Base-by-base conservation (phyloP, 2,888 invertebrate species). In the Athrips mouffetella region DNA sequence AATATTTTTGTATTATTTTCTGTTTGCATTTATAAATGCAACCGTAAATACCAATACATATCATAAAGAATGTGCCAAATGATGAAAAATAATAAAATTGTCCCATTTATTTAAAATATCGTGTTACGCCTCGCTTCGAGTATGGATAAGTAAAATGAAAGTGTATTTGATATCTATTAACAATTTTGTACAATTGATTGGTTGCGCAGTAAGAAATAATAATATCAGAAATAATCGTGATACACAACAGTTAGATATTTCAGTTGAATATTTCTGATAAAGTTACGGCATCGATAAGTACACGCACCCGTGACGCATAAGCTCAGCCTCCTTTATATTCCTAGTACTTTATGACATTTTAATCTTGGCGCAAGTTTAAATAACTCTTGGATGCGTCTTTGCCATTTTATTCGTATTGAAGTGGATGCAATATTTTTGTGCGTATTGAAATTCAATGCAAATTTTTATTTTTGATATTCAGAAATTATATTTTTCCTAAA, bases 381-480 rank as follows among this genome's bases (percentile, higher is more conserved):
- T 49, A 39, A 37, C 50, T 49, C 37, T 33, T 35, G 33, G 10
- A 54, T 45, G 57, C 57, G 58, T 61, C 55, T 47, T 56, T 55
- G 65, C 59, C 61, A 60, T 63, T 65, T 63, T 54, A 63, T 59
- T 61, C 58, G 57, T 62, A 57, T 61, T 61, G 53, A 67, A 64
- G 56, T 45, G 20, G 57, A 63, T 61, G 67, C 68, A 63, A 72
- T 80, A 76, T 78, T 78, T 74, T 77, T 73, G 68, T 71, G 76
- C 63, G 67, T 63, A 65, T 67, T 68, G 63, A 68, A 73, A 71
- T 72, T 66, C 65, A 65, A 76, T 67, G 70, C 70, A 63, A 68
- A 72, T 66, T 80, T 73, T 86, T 87, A 87, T 87, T 87, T 87
- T 87, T 87, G 87, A 87, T 87, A 87, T 80, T 79, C 79, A 73